Evolutionary conservation across 2,113 vertebrate species (phyloP), one percentile per base, ranked within the genome.

Genomic region (Bagarius yarrelli): DNA sequence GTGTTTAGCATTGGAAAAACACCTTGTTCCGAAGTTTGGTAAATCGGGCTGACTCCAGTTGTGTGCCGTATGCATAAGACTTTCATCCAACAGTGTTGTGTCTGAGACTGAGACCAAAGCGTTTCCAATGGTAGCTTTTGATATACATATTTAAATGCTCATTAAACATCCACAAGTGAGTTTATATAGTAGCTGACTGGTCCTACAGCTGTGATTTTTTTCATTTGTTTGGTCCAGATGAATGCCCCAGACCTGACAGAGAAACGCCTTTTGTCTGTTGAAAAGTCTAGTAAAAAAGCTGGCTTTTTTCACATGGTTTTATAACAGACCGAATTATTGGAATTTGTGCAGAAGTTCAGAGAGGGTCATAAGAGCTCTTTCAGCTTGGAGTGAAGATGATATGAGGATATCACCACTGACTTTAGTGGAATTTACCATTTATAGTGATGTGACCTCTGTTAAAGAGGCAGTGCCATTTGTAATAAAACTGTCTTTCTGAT

Each of bases 111-210:
- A 40, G 36, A 40, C 36, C 3, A 50, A n/a, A 11, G 15, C 2
- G 40, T 78, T 25, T 57, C 53, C 57, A 40, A 14, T 21, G 18
- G 36, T 55, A 13, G 72, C 67, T n/a, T 50, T 27, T 44, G 63
- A n/a, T 34, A 32, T 52, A 5, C 27, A 36, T 25, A 59, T 67
- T 60, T 6, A 64, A 40, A 47, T 57, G n/a, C 21, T 4, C 69
- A 63, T 14, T 72, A 32, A 50, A 40, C 8, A 16, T 21, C 14
- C 40, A 60, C 6, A n/a, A 53, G 25, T 40, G 76, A 25, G 25
- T 52, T 56, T 70, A 34, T 19, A n/a, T 80, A 86, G 80, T 83
- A 76, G 66, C 71, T 55, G 27, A 77, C 71, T 79, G 76, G 81
- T 79, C 63, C 32, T 50, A 14, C 55, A 23, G 69, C 55, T 77